phyloP scores from a whole-genome alignment of 2,888 invertebrate genomes.

The Alcis repandata region DNA sequence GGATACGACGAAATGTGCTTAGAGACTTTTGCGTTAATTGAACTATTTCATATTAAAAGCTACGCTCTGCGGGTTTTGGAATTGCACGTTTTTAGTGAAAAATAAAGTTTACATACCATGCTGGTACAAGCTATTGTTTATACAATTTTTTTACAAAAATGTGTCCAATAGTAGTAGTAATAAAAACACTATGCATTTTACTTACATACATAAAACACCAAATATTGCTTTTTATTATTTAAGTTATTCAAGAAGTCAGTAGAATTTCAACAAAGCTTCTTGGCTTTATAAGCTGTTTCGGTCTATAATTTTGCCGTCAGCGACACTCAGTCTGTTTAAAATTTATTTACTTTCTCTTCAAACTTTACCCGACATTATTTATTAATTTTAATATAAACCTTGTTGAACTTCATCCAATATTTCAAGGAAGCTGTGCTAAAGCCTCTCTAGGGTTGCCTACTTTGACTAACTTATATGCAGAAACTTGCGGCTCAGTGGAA shows the following conservation, averaged over 20 bases:
- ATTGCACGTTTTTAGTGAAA: too few relatives aligned
- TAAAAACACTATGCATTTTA: too few relatives aligned
- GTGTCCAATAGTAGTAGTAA: too few relatives aligned
- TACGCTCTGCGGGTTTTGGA: too few relatives aligned
- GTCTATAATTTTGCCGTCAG: slow-evolving; percentile 4
- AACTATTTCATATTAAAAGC: too few relatives aligned
- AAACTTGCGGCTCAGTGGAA: slow-evolving; percentile 17
- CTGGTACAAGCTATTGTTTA: too few relatives aligned
- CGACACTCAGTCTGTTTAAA: neutral
- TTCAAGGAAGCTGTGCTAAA: slow-evolving; percentile 17
- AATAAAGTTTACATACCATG: too few relatives aligned
- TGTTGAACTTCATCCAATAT: slow-evolving; percentile 22
- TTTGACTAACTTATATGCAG: slow-evolving; percentile 24
- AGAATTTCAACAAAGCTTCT: neutral
- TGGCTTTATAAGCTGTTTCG: neutral
- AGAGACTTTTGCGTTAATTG: too few relatives aligned
- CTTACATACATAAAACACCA: too few relatives aligned
- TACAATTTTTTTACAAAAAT: too few relatives aligned
- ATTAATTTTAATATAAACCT: slow-evolving; percentile 22
- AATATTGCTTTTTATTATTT: too few relatives aligned
- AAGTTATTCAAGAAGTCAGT: neutral
- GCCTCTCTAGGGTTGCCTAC: slow-evolving; percentile 12
- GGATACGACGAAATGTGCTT: too few relatives aligned
- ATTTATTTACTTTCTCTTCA: slow-evolving; percentile 10
- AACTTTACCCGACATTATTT: slow-evolving; percentile 14